A percentile compares a stretch with the other conserved stretches of the same genome.
These are phyloP conservation scores for Pristionchus exspectatus DNA, from an alignment of 2,888 invertebrate species.

Conservation along the genomic window DNA sequence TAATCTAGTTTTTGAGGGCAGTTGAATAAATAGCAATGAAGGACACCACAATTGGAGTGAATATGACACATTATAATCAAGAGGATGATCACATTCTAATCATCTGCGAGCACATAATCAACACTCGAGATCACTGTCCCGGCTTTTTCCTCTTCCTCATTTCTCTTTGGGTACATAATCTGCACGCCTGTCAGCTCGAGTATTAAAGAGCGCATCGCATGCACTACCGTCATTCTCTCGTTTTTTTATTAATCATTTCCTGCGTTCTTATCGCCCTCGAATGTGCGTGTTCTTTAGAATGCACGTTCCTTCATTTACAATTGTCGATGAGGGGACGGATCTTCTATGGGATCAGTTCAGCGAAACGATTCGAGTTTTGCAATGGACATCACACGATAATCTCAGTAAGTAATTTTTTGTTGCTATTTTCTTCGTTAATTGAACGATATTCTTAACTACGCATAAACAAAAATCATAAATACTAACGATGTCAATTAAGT, in stretches of 20 bases:
- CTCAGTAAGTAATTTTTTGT: not conserved
- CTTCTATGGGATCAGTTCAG: not conserved
- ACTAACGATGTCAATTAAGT: not conserved
- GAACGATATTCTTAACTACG: too few relatives aligned
- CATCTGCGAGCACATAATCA: not conserved
- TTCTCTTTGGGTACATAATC: not conserved
- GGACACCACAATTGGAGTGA: too few relatives aligned
- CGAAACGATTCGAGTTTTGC: not conserved
- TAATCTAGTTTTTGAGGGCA: too few relatives aligned
- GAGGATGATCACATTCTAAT: not conserved
- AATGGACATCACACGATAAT: not conserved
- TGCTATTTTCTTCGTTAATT: too few relatives aligned
- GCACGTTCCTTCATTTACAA: not conserved
- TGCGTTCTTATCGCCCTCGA: too few relatives aligned
- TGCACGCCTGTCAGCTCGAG: not conserved
- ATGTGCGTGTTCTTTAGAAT: not conserved
- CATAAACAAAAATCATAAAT: too few relatives aligned
- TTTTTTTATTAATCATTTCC: too few relatives aligned
- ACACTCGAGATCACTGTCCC: not conserved
- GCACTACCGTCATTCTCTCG: too few relatives aligned
- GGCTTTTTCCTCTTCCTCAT: not conserved
- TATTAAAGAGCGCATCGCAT: not conserved
- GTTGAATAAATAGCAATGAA: too few relatives aligned
- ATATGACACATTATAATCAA: too few relatives aligned
- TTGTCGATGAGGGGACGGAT: not conserved